Percentiles rank a stretch among this genome's conserved stretches.
These are phyloP conservation scores for Thecocarcelia acutangulata DNA, from an alignment of 2,888 invertebrate species.

Conservation along the genomic window DNA sequence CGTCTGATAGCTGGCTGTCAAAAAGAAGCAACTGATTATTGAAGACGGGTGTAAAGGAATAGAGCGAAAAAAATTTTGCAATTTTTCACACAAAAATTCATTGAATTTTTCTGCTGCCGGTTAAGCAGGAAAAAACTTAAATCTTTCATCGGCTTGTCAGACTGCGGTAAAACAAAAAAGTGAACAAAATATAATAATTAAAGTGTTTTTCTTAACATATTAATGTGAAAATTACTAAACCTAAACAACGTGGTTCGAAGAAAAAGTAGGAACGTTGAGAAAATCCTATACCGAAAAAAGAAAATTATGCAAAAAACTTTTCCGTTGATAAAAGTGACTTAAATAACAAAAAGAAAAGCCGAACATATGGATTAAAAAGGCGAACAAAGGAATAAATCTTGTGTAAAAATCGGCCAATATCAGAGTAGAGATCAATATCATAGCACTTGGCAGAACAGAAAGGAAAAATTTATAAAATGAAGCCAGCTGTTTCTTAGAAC, in stretches of 20 bases:
- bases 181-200: background rate
- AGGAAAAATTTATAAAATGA: constrained; percentile 18
- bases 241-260: constrained; percentile 54
- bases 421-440: constrained; percentile 22
- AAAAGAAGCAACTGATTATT: constrained; percentile 16
- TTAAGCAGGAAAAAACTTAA: constrained; percentile 36
- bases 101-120: constrained; percentile 54
- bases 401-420: background rate
- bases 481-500: constrained; percentile 51
- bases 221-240: constrained; percentile 20
- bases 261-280: constrained; percentile 18
- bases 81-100: constrained; percentile 58
- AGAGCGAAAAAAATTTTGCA: constrained; percentile 46
- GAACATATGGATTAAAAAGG: constrained; percentile 4
- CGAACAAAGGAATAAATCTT: constrained; percentile 16
- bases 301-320: constrained; percentile 62
- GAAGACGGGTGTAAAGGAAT: constrained; percentile 25
- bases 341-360: background rate
- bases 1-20: background rate
- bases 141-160: constrained; percentile 12
- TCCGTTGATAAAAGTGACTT: constrained; percentile 31
- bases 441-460: background rate
- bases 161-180: background rate
- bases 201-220: background rate
- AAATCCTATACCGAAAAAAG: constrained; percentile 31